These are phyloP conservation scores for Himalopsyche japonica DNA, from an alignment of 2,888 invertebrate genomes.

Conservation along the genomic window DNA sequence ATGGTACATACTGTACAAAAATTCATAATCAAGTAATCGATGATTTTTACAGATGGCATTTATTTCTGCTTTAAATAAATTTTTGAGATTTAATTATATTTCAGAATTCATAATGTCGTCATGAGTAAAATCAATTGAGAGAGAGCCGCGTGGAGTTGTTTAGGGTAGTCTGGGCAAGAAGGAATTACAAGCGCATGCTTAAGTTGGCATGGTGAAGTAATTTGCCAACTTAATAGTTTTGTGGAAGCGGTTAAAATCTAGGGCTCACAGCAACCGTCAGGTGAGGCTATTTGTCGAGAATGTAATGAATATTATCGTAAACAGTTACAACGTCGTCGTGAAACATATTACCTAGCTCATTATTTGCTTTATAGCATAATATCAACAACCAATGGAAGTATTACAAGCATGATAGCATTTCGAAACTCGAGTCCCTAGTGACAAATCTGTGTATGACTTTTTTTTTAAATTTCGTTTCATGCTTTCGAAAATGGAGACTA, in stretches of 20 bases:
- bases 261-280: not conserved
- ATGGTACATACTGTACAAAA: no score
- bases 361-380: no score
- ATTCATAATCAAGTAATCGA: no score
- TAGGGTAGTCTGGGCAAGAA: not conserved
- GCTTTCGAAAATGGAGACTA: no score
- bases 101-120: not conserved
- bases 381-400: no score
- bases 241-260: not conserved
- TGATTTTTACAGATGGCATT: no score
- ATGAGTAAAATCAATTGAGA: not conserved
- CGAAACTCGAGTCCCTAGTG: no score
- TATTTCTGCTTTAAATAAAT: no score
- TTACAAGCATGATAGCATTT: no score
- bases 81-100: no score
- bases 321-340: not conserved
- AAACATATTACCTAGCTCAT: not conserved
- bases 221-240: conserved; percentile 9
- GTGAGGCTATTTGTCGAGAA: not conserved
- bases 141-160: not conserved
- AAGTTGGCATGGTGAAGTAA: not conserved
- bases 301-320: not conserved
- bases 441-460: no score
- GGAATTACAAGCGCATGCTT: not conserved
- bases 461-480: no score